Percentiles rank a stretch among this genome's conserved stretches.
These are phyloP conservation scores for Paracentrotus lividus DNA, from an alignment of 53 echinoderm and acorn worm genomes.

Conservation along the genomic window DNA sequence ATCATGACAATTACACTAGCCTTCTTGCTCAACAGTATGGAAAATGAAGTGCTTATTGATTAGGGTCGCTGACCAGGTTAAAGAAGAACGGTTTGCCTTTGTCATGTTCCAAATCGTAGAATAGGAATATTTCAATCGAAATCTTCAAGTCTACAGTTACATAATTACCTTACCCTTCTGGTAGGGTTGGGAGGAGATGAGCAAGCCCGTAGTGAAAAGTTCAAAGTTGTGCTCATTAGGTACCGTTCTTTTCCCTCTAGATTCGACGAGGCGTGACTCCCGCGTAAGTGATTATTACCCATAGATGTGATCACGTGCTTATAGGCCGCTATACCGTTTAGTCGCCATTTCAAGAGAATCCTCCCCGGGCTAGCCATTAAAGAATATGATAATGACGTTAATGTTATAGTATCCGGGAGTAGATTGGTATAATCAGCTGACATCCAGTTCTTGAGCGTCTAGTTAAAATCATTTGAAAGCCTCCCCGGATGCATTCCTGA, in stretches of 20 bases:
- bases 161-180: neutral
- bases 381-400: conserved; percentile 23
- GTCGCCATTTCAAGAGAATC: neutral
- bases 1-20: too few species aligned
- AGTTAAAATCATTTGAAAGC: neutral
- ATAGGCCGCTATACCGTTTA: neutral
- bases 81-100: too few species aligned
- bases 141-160: neutral
- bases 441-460: neutral
- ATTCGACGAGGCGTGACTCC: conserved; percentile 1
- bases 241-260: neutral
- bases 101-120: too few species aligned
- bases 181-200: neutral
- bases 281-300: neutral
- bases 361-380: neutral
- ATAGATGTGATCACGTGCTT: conserved; percentile 4
- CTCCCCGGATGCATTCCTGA: neutral
- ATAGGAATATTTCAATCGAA: too few species aligned
- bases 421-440: neutral
- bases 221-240: neutral
- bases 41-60: too few species aligned
- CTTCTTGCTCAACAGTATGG: too few species aligned
- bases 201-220: neutral
- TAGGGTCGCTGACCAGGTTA: too few species aligned
- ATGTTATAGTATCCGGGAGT: conserved; percentile 30